Percentiles rank a stretch among this genome's conserved stretches.
These are phyloP conservation scores for Limnephilus marmoratus DNA, from an alignment of 2,888 invertebrate species.

Conservation along the genomic window DNA sequence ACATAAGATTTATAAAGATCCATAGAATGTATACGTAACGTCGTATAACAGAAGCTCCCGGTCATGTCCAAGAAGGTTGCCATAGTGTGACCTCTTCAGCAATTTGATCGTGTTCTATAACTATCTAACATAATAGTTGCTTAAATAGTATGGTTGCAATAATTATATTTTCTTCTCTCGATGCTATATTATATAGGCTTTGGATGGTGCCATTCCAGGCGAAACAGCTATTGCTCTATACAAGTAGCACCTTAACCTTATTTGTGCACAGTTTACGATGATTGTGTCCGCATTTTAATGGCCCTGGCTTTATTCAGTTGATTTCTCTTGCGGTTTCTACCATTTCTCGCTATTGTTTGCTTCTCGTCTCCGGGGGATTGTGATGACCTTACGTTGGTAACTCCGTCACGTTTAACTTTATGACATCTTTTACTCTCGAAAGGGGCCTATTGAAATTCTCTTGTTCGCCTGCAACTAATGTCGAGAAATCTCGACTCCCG, in stretches of 20 bases:
- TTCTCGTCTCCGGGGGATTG: not conserved
- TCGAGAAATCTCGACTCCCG: not conserved
- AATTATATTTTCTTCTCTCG: not conserved
- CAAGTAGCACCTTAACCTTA: not conserved
- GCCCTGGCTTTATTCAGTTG: not conserved
- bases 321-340: not conserved
- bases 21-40: not conserved
- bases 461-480: not conserved
- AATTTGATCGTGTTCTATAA: not conserved
- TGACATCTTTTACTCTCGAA: conserved; percentile 14
- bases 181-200: not conserved
- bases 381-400: not conserved
- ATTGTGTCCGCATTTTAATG: not conserved
- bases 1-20: not conserved
- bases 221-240: not conserved
- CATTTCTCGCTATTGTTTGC: not conserved
- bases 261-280: conserved; percentile 2
- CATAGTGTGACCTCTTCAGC: not conserved
- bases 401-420: conserved; percentile 12
- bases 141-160: not conserved
- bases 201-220: not conserved
- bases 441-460: conserved; percentile 11
- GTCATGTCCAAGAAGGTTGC: not conserved
- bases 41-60: not conserved
- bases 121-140: not conserved